Conservation (phyloP, 2,113 vertebrate genomes). For the Xyrauchen texanus region DNA sequence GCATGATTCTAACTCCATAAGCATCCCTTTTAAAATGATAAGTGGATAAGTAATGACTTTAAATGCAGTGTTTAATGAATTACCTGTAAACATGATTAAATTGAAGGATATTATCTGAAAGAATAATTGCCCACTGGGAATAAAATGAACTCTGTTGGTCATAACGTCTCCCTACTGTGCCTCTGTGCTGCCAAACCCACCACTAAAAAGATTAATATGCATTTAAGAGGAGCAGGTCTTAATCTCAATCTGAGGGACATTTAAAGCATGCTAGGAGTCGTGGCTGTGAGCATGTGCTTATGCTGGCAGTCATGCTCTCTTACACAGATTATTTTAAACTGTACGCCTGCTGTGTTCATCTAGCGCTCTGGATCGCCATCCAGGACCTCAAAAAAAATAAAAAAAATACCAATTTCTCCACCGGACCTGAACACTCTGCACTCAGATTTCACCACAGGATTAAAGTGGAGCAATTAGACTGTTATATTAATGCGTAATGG, state of each 20-base stretch:
- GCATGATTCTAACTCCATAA: no score
- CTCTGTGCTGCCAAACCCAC: constrained; percentile 75
- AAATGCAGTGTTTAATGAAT: constrained; percentile 97
- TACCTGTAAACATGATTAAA: constrained; percentile 99
- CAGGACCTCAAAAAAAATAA: constrained; percentile 69
- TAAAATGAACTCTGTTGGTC: constrained; percentile 96
- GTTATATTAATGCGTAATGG: constrained; percentile 57
- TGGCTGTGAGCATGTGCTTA: not conserved
- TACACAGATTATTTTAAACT: constrained; percentile 79
- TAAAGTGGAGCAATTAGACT: constrained; percentile 63
- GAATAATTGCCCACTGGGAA: constrained; percentile 99
- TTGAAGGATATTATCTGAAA: constrained; percentile 99
- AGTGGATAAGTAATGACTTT: constrained; percentile 80
- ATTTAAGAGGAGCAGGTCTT: constrained; percentile 94
- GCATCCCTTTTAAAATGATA: constrained; percentile 68
- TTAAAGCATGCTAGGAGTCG: constrained; percentile 89
- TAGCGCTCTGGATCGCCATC: constrained; percentile 71
- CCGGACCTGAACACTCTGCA: constrained; percentile 71
- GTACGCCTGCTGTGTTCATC: constrained; percentile 85
- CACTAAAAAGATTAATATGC: constrained; percentile 94
- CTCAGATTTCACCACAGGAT: constrained; percentile 55
- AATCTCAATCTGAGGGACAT: constrained; percentile 96
- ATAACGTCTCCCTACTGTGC: constrained; percentile 91
- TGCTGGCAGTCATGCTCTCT: constrained; percentile 20
- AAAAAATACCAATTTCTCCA: constrained; percentile 72